Percentiles rank a stretch among this genome's conserved stretches.
Conservation (phyloP, 2,888 invertebrate genomes). For the Eupithecia inturbata region DNA sequence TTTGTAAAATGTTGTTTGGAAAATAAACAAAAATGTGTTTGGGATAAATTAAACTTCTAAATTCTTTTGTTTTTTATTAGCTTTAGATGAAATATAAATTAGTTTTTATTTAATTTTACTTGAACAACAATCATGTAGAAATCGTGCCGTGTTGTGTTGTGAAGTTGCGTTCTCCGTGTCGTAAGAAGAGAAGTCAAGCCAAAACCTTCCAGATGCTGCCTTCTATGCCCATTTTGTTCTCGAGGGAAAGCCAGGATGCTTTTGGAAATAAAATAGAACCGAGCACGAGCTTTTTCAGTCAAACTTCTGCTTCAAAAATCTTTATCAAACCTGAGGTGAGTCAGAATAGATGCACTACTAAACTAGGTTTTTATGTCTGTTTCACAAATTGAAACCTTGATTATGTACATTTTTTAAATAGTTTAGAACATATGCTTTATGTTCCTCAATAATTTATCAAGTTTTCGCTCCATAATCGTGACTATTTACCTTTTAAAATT, state of each 20-base stretch:
- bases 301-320: constrained; percentile 62
- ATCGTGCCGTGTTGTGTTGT: constrained; percentile 53
- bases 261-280: constrained; percentile 78
- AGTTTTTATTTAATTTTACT: constrained; percentile 49
- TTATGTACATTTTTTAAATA: constrained; percentile 12
- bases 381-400: constrained; percentile 26
- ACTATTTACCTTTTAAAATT: constrained; percentile 32
- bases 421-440: background rate
- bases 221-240: constrained; percentile 80
- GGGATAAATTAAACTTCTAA: constrained; percentile 43
- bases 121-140: constrained; percentile 57
- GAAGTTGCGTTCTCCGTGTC: constrained; percentile 45
- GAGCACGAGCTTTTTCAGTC: constrained; percentile 73
- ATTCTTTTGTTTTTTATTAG: constrained; percentile 51
- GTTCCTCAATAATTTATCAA: background rate
- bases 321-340: constrained; percentile 69
- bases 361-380: constrained; percentile 45
- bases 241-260: constrained; percentile 79
- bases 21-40: constrained; percentile 58
- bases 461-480: constrained; percentile 13
- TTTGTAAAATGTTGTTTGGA: constrained; percentile 15
- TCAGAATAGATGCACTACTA: constrained; percentile 50
- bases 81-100: constrained; percentile 46
- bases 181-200: constrained; percentile 25
- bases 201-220: constrained; percentile 77